Base-by-base conservation (phyloP, 2,797 vertebrate genomes). In the Ctenopoma kingsleyae region DNA sequence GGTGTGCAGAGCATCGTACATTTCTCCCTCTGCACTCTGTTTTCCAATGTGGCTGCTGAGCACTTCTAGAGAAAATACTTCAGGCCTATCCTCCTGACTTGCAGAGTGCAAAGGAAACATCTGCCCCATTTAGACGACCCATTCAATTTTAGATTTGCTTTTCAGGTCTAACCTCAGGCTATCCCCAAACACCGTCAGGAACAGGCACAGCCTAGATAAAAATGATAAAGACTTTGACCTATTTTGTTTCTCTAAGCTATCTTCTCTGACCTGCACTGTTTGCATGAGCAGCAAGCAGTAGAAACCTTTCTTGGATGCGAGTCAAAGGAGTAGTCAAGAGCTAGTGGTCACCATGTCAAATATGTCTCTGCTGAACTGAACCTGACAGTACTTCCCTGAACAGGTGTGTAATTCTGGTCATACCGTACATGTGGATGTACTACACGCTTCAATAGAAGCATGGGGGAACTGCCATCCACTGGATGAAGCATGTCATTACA, bases 121-220 rank as follows among this genome's bases (percentile, higher is more conserved):
- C 32, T 84, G 84, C 25, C 76, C 71, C 76, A 84, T 75, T 84
- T 84, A 82, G 85, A 54, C 48, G n/a, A 74, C 68, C 79, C 50
- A 20, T 71, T 84, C 66, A 67, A 65, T 74, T 76, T 81, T 68
- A 73, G 60, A 72, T 73, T 71, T 58, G 46, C 62, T 66, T 69
- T 69, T 70, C 81, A 78, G 75, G 72, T 72, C 81, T 64, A 69
- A 75, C 81, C 84, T 85, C 76, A 65, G 75, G 67, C 83, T 76
- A 63, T 87, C 72, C 82, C 85, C 67, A 66, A 82, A 82, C 67
- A 78, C 72, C 62, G 40, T 46, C 7, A 56, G 80, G 70, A 81
- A 35, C 19, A 11, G 66, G 64, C 66, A 44, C 50, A 85, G 66
- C 85, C 80, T 86, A 80, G 78, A 86, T 83, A 74, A 23, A 71